Evolutionary conservation across 2,888 invertebrate species (phyloP).

Genomic region (Stegophylla sp.): DNA sequence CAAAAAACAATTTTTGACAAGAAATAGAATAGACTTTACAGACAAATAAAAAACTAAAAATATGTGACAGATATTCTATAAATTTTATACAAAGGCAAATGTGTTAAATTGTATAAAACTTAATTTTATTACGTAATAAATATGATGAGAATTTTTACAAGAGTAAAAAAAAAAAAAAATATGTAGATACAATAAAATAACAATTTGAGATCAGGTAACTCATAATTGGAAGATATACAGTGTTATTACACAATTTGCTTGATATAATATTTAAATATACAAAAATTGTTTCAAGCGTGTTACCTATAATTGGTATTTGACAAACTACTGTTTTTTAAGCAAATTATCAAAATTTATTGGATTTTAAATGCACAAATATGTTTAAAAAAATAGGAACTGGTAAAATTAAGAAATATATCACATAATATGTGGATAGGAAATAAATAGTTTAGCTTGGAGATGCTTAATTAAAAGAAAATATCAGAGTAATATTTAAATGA

Average conservation of each 20-base stretch:
- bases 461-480: background rate
- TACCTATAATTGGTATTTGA: background rate
- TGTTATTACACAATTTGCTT: too few relatives aligned
- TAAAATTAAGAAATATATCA: background rate
- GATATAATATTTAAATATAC: background rate
- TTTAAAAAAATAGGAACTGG: background rate
- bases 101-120: too few relatives aligned
- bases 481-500: too few relatives aligned
- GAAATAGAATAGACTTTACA: background rate
- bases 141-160: too few relatives aligned
- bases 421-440: background rate
- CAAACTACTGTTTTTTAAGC: background rate
- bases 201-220: slow-evolving; percentile 27
- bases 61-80: background rate
- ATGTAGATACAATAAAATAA: background rate
- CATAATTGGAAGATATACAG: slow-evolving; percentile 11
- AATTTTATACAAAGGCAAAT: too few relatives aligned
- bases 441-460: background rate
- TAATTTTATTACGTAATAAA: too few relatives aligned
- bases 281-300: background rate
- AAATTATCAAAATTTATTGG: too few relatives aligned
- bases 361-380: background rate
- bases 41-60: background rate
- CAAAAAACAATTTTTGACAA: background rate
- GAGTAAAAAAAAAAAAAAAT: too few relatives aligned